Evolutionary conservation across 2,113 vertebrate genomes (phyloP).

Genomic region (Cacatua alba): DNA sequence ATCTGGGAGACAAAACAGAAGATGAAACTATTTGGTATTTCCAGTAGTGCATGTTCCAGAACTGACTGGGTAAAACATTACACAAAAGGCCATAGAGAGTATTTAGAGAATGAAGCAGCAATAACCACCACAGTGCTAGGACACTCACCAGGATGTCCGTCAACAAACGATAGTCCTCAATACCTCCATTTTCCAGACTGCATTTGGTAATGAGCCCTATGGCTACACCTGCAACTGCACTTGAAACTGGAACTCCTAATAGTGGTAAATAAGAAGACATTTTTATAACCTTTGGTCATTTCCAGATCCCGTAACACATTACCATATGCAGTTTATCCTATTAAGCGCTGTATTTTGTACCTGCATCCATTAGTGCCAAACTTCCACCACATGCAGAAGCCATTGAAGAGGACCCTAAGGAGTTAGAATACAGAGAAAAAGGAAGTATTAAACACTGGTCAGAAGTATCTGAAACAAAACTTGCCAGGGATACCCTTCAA

Average conservation of each 20-base stretch:
- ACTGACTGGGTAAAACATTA: background rate
- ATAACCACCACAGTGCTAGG: background rate
- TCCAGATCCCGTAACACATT: background rate
- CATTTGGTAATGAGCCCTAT: constrained; percentile 88
- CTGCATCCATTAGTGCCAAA: constrained; percentile 96
- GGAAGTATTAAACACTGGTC: background rate
- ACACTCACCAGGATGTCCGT: constrained; percentile 94
- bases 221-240: constrained; percentile 92
- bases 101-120: background rate
- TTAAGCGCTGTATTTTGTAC: constrained; percentile 56
- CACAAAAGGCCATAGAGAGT: background rate
- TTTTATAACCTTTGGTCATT: background rate
- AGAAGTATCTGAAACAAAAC: background rate
- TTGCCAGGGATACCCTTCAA: background rate
- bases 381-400: constrained; percentile 94
- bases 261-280: background rate
- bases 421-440: background rate
- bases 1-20: background rate
- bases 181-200: constrained; percentile 79
- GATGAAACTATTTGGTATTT: background rate
- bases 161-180: constrained; percentile 91
- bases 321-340: background rate
- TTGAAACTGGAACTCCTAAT: constrained; percentile 92
- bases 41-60: background rate
- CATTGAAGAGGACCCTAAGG: constrained; percentile 94